These are phyloP conservation scores for Boulengeromyrus knoepffleri DNA, from an alignment of 2,113 vertebrate genomes.

Conservation along the genomic window DNA sequence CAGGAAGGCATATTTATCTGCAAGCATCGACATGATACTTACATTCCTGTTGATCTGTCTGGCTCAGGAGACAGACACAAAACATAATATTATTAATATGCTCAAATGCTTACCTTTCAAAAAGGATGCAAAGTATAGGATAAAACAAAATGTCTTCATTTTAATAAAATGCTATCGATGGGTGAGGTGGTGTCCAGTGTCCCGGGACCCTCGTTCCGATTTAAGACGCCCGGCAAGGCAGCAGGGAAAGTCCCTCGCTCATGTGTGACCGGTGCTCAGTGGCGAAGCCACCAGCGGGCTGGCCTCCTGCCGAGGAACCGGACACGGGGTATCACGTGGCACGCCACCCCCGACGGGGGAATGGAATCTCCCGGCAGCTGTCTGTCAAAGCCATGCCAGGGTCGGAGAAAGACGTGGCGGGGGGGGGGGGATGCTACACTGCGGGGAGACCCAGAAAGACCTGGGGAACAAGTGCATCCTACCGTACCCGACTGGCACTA, in stretches of 20 bases:
- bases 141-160: conserved; percentile 51
- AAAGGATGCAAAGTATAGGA: conserved; percentile 52
- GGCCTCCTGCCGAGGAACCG: conserved; percentile 48
- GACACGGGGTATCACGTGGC: conserved; percentile 53
- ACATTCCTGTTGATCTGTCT: neutral
- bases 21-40: neutral
- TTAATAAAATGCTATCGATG: conserved; percentile 17
- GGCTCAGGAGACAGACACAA: neutral
- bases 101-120: conserved; percentile 52
- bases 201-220: neutral
- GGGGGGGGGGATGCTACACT: neutral
- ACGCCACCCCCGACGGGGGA: conserved; percentile 37
- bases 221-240: neutral
- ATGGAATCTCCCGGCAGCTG: conserved; percentile 36
- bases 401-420: neutral
- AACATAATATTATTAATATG: neutral
- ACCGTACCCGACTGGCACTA: neutral
- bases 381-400: neutral
- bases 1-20: neutral
- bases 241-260: neutral
- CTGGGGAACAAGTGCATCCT: neutral
- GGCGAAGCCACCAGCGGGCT: conserved; percentile 11
- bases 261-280: neutral
- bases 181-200: neutral
- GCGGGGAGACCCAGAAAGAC: neutral